A percentile compares a stretch with the other conserved stretches of the same genome.
Conservation (phyloP, 1,140 invertebrate genomes). For the Drosophila parvula region DNA sequence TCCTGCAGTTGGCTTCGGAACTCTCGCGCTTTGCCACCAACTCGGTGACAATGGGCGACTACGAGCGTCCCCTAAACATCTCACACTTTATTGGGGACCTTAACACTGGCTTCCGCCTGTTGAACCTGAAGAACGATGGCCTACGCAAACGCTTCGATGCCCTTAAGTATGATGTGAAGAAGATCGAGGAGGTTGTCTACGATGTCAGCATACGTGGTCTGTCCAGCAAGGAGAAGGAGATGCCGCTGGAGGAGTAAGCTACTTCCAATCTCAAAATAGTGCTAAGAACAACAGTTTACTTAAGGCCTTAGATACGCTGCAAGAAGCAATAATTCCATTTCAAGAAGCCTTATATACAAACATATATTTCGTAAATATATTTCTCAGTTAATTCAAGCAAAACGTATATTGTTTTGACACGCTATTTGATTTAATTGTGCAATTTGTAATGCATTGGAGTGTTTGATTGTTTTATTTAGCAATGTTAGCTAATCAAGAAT, state of each 20-base stretch:
- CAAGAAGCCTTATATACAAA: background rate
- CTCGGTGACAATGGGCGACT: constrained; percentile 94
- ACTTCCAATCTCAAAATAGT: constrained; percentile 39
- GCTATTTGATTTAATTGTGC: background rate
- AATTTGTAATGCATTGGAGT: constrained; percentile 4
- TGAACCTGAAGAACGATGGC: constrained; percentile 96
- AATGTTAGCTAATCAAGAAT: background rate
- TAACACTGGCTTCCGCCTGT: constrained; percentile 93
- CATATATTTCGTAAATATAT: constrained; percentile 41
- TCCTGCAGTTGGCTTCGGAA: constrained; percentile 92
- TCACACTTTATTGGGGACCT: constrained; percentile 93
- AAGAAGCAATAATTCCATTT: constrained; percentile 18
- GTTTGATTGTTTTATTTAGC: background rate
- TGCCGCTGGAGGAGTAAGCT: constrained; percentile 23
- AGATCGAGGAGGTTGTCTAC: constrained; percentile 97
- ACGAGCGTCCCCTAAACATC: constrained; percentile 91
- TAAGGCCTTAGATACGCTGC: constrained; percentile 12
- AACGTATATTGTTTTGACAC: background rate
- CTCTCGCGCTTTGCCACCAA: constrained; percentile 94
- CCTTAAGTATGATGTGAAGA: constrained; percentile 97
- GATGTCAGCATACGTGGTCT: constrained; percentile 95
- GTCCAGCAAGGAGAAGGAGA: constrained; percentile 33
- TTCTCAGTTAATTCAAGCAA: constrained; percentile 15
- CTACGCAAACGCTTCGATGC: constrained; percentile 95
- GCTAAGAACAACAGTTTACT: constrained; percentile 5